Base-by-base conservation (phyloP, 2,113 vertebrate genomes). In the Procavia capensis region DNA sequence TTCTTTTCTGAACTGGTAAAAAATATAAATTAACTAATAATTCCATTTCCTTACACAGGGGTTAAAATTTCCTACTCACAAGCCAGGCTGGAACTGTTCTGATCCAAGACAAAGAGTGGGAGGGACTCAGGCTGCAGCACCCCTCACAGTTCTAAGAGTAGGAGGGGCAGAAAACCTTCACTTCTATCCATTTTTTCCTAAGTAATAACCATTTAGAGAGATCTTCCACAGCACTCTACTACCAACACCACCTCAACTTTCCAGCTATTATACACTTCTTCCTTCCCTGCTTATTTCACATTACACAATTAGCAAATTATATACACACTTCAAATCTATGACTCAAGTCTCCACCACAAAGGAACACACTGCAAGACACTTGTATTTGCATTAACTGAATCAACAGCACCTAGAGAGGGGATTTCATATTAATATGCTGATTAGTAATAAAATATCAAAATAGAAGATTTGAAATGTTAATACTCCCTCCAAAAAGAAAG, bases 291-390 rank as follows among this genome's bases (percentile, higher is more conserved):
- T 79, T 76, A 84, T 29, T 29, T 93, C 79, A 80, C 25, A 43
- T 80, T 70, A 82, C 4, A 92, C 66, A 94, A 95, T 68, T 63
- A 92, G 85, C 24, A 92, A 95, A 94, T 88, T 90, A 95, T 36
- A 93, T 16, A 81, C 63, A 86, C 39, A 87, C 24, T 94, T 92
- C 41, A 3, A 91, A 93, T 81, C 72, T 78, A 39, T 87, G 78
- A 84, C 76, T 93, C 88, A 90, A 76, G 94, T 94, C 72, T 78
- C 83, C 25, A 85, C 50, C 68, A 90, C 87, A 6, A 94, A 76
- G 68, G 41, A 84, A 68, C 6, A 84, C 5, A 90, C 34, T 61
- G 7, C 39, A 68, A 96, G 57, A 72, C 36, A 86, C 47, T 68
- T 54, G 50, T 43, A 83, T 34, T 54, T 84, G 70, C 25, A 85